These are phyloP conservation scores for Antheraea assamensis DNA, from an alignment of 2,888 invertebrate species.

Conservation along the genomic window DNA sequence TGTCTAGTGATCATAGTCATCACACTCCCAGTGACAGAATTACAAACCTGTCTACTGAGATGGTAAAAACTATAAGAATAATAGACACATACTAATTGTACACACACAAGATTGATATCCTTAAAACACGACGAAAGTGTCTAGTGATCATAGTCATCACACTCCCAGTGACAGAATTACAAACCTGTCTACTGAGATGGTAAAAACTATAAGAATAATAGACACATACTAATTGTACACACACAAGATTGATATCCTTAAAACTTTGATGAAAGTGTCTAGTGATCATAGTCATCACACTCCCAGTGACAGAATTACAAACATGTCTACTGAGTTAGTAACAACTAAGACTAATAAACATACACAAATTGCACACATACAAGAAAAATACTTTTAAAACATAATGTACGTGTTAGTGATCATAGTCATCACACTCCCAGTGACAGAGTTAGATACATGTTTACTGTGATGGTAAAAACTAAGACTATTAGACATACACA, in stretches of 20 bases:
- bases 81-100: conserved; percentile 19
- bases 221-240: neutral
- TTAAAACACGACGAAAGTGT: conserved; percentile 19
- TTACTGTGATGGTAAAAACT: neutral
- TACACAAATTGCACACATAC: neutral
- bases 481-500: neutral
- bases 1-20: conserved; percentile 22
- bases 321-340: conserved; percentile 18
- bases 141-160: conserved; percentile 20
- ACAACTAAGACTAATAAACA: conserved; percentile 16
- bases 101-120: conserved; percentile 9
- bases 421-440: conserved; percentile 25
- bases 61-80: conserved; percentile 9
- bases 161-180: conserved; percentile 31
- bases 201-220: conserved; percentile 23
- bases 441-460: conserved; percentile 26
- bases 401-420: conserved; percentile 17
- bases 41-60: conserved; percentile 17
- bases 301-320: conserved; percentile 23
- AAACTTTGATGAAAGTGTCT: conserved; percentile 13
- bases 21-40: conserved; percentile 24
- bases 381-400: neutral
- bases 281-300: conserved; percentile 18
- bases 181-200: conserved; percentile 30
- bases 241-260: neutral